Evolutionary conservation across 1,140 invertebrate genomes (phyloP).

Genomic region (Heliconius himera): DNA sequence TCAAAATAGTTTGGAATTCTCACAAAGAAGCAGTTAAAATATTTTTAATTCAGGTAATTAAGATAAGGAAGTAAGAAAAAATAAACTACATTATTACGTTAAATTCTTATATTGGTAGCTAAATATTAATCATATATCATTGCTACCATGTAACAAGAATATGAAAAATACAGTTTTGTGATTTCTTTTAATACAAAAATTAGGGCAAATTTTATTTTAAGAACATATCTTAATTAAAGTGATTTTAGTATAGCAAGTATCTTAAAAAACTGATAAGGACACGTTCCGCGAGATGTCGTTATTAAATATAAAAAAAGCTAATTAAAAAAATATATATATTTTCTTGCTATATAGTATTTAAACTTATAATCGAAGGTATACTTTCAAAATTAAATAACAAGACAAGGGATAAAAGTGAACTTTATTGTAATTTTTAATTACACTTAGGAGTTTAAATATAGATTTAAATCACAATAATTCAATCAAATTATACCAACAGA

Average conservation of each 20-base stretch:
- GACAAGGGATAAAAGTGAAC: background rate
- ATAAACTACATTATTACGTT: background rate
- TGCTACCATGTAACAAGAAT: slow-evolving; percentile 3
- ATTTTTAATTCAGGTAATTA: background rate
- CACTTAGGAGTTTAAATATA: background rate
- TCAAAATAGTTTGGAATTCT: too few relatives aligned
- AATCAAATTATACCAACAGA: too few relatives aligned
- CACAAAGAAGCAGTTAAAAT: background rate
- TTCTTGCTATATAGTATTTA: too few relatives aligned
- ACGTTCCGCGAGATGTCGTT: too few relatives aligned
- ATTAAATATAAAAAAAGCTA: too few relatives aligned
- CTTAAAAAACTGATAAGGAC: too few relatives aligned
- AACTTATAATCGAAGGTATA: background rate
- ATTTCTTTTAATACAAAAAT: too few relatives aligned
- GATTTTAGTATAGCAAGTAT: too few relatives aligned
- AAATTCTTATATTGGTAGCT: slow-evolving; percentile 13
- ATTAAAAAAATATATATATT: too few relatives aligned
- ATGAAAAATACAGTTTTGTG: background rate
- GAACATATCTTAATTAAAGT: too few relatives aligned
- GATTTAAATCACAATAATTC: background rate
- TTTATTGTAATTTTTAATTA: slow-evolving; percentile 4
- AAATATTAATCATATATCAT: slow-evolving; percentile 19
- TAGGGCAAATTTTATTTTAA: too few relatives aligned
- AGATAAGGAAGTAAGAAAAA: background rate
- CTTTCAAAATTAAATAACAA: background rate